Conservation (phyloP, 2,888 invertebrate genomes). For the Halictus ligatus region DNA sequence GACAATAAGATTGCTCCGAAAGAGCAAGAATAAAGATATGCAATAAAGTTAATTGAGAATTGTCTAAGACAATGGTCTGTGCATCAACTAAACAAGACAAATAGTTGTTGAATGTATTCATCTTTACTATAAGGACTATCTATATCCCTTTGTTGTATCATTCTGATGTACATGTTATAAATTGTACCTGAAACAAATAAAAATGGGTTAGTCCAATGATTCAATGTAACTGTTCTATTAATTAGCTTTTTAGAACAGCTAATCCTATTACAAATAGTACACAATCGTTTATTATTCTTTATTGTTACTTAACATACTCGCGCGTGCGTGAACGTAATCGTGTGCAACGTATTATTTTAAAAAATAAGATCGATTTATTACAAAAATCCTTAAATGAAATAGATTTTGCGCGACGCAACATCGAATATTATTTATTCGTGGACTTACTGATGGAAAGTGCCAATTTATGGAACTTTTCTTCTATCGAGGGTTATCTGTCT, state of each 20-base stretch:
- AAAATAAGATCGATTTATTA: conserved; percentile 17
- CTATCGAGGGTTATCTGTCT: conserved; percentile 40
- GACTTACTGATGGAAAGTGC: conserved; percentile 53
- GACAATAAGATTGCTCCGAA: conserved; percentile 67
- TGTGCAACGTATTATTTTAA: conserved; percentile 17
- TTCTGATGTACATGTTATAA: conserved; percentile 69
- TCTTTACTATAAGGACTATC: conserved; percentile 62
- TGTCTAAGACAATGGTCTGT: conserved; percentile 67
- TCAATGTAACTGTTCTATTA: neutral
- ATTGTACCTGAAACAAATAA: conserved; percentile 59
- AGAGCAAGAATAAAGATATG: conserved; percentile 70
- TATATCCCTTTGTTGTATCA: conserved; percentile 68
- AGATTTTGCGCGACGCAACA: neutral
- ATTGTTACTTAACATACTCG: conserved; percentile 16
- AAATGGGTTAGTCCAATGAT: neutral
- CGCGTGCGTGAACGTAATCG: neutral
- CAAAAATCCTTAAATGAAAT: conserved; percentile 7
- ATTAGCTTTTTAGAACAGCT: neutral
- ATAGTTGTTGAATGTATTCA: conserved; percentile 62
- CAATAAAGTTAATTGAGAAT: conserved; percentile 67
- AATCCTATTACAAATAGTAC: neutral
- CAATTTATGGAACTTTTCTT: conserved; percentile 56
- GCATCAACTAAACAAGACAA: conserved; percentile 79
- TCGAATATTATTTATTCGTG: conserved; percentile 17
- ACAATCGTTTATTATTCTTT: conserved; percentile 1